Conservation (phyloP, 2,888 invertebrate species). For the Epicampocera succincta region DNA sequence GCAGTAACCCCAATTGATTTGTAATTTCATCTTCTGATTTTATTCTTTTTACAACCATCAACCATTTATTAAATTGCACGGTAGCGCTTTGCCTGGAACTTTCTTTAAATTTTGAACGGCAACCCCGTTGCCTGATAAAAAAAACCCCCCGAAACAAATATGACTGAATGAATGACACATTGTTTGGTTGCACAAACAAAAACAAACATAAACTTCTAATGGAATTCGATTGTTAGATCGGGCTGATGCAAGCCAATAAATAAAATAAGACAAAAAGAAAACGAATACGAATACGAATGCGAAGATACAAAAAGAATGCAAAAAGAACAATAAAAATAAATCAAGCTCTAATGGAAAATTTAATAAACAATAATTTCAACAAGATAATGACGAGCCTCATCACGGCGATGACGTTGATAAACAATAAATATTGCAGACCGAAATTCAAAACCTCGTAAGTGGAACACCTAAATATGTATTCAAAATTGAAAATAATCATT, state of each 20-base stretch:
- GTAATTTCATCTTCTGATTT: too few species aligned
- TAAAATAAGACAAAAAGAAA: slow-evolving; percentile 12
- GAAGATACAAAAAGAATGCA: slow-evolving; percentile 23
- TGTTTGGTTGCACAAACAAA: slow-evolving; percentile 55
- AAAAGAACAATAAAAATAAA: slow-evolving; percentile 46
- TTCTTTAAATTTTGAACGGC: too few species aligned
- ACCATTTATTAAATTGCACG: too few species aligned
- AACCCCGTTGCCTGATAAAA: slow-evolving; percentile 5
- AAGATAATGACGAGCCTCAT: slow-evolving; percentile 38
- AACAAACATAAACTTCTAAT: slow-evolving; percentile 54
- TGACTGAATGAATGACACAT: slow-evolving; percentile 67
- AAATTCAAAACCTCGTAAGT: slow-evolving; percentile 7
- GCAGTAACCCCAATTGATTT: too few species aligned
- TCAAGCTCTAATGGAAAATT: slow-evolving; percentile 63
- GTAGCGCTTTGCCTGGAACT: too few species aligned
- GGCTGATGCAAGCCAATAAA: slow-evolving; percentile 50
- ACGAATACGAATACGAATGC: not conserved
- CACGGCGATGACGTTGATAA: slow-evolving; percentile 16
- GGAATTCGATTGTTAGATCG: slow-evolving; percentile 56
- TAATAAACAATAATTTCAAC: slow-evolving; percentile 50
- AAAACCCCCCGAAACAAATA: slow-evolving; percentile 2
- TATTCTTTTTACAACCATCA: too few species aligned
- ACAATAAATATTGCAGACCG: not conserved
- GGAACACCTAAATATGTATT: slow-evolving; percentile 34
- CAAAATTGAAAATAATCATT: slow-evolving; percentile 19